Evolutionary conservation across 2,797 vertebrate species (phyloP), one percentile per base, ranked within the genome.

Genomic region (Tokudaia tokunoshimensis): DNA sequence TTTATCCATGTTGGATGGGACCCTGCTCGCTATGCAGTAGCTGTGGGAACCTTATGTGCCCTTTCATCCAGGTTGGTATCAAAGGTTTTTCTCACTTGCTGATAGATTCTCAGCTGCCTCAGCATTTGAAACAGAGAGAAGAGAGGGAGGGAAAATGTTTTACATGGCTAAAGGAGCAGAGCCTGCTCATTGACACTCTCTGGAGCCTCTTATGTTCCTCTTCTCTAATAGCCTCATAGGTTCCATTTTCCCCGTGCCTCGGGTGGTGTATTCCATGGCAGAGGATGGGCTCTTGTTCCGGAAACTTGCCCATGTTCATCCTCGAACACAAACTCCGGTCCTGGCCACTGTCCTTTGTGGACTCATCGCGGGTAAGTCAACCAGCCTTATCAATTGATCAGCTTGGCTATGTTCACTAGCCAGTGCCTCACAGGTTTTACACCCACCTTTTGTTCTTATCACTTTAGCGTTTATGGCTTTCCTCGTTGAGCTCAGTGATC

Each of bases 261-360:
- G 99, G 3, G 99, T 99, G 57, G 97, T 99, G 74, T 99, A 99
- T 12, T 99, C 99, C 19, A 99, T 99, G 99, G 99, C 99, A 3
- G 98, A 98, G 96, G 99, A 99, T 0, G 99, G 99, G 3, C 98
- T 99, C n/a, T 99, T 99, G 57, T 99, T 99, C 97, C 97, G 97
- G 47, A 97, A 98, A 11, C 97, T 99, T 82, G 98, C 98, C 95
- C 98, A 96, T 95, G 97, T 99, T 87, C 99, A 98, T 11, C 4
- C 87, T 22, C 98, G 96, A n/a, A 99, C 99, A 0, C 98, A 98
- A 96, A 99, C 99, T 96, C 99, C 99, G 0, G 98, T 99, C n/a
- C 26, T 99, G 63, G 99, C 99, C 70, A 99, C 99, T 0, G 76
- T 99, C 75, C 83, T 99, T 7, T 99, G 99, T 76, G 99, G 99